Evolutionary conservation across 1,140 invertebrate species (phyloP).

Genomic region (Drosophila nasuta): DNA sequence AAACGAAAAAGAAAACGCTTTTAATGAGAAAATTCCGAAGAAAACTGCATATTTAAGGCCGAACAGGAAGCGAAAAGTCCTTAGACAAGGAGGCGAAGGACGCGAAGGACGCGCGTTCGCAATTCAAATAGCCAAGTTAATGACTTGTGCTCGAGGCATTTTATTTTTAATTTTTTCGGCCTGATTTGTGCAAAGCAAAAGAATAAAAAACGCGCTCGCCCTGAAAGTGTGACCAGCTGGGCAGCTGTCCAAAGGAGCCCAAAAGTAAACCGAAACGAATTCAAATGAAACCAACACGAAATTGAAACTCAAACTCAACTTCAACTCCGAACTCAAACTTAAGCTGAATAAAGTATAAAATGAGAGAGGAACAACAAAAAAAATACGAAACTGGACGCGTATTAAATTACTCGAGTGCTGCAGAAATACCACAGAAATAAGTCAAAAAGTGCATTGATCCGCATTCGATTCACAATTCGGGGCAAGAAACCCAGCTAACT

Average conservation of each 20-base stretch:
- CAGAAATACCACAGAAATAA: conserved; percentile 45
- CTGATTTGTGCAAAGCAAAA: conserved; percentile 74
- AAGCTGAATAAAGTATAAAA: background rate
- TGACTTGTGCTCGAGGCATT: conserved; percentile 74
- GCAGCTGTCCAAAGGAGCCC: conserved; percentile 26
- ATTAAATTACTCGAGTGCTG: conserved; percentile 30
- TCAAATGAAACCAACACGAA: background rate
- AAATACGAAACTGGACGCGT: conserved; percentile 13
- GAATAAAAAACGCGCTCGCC: conserved; percentile 53
- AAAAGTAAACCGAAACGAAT: conserved; percentile 6
- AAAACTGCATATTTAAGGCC: conserved; percentile 80
- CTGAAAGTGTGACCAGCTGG: conserved; percentile 35
- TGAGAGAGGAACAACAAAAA: background rate
- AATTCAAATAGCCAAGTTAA: conserved; percentile 82
- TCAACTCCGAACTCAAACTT: no score
- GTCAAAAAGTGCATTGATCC: conserved; percentile 65
- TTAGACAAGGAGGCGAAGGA: background rate
- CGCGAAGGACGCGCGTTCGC: conserved; percentile 13
- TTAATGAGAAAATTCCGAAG: conserved; percentile 82
- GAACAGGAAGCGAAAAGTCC: conserved; percentile 62
- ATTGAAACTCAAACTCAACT: conserved; percentile 35
- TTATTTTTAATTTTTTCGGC: conserved; percentile 44
- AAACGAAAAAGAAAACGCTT: conserved; percentile 54
- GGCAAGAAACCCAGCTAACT: conserved; percentile 1
- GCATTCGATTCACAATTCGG: conserved; percentile 51